Conservation (phyloP, 2,888 invertebrate genomes). For the Xestia rhomboidea region DNA sequence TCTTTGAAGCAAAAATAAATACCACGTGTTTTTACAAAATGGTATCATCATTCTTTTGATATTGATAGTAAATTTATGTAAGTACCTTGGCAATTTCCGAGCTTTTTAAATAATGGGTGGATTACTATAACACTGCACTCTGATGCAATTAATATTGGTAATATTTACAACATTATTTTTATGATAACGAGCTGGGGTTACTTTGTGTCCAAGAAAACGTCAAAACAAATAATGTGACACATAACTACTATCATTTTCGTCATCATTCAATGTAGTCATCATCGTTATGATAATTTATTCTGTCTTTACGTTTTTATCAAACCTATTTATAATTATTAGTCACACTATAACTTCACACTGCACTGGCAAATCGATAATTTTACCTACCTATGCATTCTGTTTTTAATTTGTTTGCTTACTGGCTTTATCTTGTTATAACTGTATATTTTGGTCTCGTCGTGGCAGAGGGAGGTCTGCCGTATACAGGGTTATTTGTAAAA, state of each 20-base stretch:
- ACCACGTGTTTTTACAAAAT: slow-evolving; percentile 5
- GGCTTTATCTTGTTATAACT: background rate
- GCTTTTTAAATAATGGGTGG: background rate
- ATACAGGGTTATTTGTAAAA: too few relatives aligned
- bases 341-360: slow-evolving; percentile 3
- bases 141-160: background rate
- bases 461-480: too few relatives aligned
- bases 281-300: slow-evolving; percentile 9
- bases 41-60: background rate
- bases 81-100: background rate
- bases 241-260: background rate
- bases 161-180: background rate
- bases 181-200: slow-evolving; percentile 10
- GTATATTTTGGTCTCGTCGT: background rate
- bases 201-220: slow-evolving; percentile 25
- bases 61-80: background rate
- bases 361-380: background rate
- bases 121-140: background rate
- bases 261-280: background rate
- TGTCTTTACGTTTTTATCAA: slow-evolving; percentile 2
- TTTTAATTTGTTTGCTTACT: background rate
- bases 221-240: slow-evolving; percentile 30
- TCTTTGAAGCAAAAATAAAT: background rate
- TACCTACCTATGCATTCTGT: background rate
- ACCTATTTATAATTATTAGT: background rate